A percentile compares a stretch with the other conserved stretches of the same genome.
Evolutionary conservation across 2,113 vertebrate genomes (phyloP).

Genomic region (Copsychus sechellarum): DNA sequence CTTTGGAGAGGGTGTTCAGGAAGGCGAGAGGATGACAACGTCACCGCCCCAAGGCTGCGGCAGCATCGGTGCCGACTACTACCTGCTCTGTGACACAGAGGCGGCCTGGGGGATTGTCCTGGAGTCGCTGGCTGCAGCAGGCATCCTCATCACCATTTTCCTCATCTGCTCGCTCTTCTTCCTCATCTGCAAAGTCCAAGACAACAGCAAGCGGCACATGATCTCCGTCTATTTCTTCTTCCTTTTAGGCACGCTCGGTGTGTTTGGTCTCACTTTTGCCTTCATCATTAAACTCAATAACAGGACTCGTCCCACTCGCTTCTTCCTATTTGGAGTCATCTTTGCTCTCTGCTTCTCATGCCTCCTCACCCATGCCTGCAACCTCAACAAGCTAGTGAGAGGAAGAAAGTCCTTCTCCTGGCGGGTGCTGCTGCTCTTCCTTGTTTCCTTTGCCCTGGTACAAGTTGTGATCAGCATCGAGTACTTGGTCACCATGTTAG

Average conservation of each 20-base stretch:
- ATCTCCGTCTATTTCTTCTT: conserved; percentile 81
- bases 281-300: conserved; percentile 82
- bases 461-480: conserved; percentile 85
- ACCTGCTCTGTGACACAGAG: conserved; percentile 79
- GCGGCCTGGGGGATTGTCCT: conserved; percentile 85
- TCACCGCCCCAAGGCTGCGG: conserved; percentile 15
- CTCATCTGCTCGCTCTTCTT: conserved; percentile 77
- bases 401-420: conserved; percentile 74
- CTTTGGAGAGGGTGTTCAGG: background rate
- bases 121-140: conserved; percentile 80
- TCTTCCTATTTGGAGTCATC: conserved; percentile 88
- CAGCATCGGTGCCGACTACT: conserved; percentile 63
- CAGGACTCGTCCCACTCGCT: conserved; percentile 81
- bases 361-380: conserved; percentile 79
- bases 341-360: conserved; percentile 89
- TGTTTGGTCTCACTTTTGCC: conserved; percentile 88
- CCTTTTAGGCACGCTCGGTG: conserved; percentile 79
- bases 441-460: conserved; percentile 78
- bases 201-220: conserved; percentile 68
- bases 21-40: background rate
- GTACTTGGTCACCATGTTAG: conserved; percentile 80
- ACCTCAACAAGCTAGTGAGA: conserved; percentile 77
- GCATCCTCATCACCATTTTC: conserved; percentile 74
- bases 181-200: conserved; percentile 77
- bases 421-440: conserved; percentile 67